Evolutionary conservation across 2,113 vertebrate genomes (phyloP), one percentile per base, ranked within the genome.

Genomic region (Natator depressus): DNA sequence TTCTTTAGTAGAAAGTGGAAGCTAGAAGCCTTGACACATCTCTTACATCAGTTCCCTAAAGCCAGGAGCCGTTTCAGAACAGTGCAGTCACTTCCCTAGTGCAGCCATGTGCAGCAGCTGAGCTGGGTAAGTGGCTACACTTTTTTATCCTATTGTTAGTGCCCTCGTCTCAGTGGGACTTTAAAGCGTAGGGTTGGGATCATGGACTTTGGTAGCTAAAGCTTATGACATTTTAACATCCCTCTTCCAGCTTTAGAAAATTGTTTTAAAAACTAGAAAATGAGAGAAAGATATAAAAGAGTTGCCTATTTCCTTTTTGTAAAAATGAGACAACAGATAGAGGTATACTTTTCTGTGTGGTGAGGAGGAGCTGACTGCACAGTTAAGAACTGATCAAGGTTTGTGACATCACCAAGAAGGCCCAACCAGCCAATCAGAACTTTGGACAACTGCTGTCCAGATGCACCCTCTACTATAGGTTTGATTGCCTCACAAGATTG

Each of bases 291-390:
- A 3, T 13, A 46, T 49, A 31, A 93, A 94, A 91, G 38, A 2
- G 55, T 90, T 89, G 93, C 4, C 14, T 38, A 9, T 10, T 19
- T 72, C 17, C 16, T 22, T 38, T n/a, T 20, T n/a, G 75, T 57
- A 13, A 93, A 62, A 46, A 10, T 2, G 8, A 29, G 22, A 46
- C 29, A 19, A 29, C 46, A 75, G 75, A 42, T 57, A 59, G 0
- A 0, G 35, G 62, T 38, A 46, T 1, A 62, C 17, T 81, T 81
- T 86, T 88, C 38, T 78, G n/a, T 1, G 5, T 38, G 14, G 57
- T 54, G 8, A 31, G 51, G 75, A 89, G 50, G 1, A 2, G 5
- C 69, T 11, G 17, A 0, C 31, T 17, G 8, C 0, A 19, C 6
- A 3, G 4, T 4, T 24, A 22, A 51, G 53, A 29, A 42, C 35